phyloP scores from a whole-genome alignment of 2,113 vertebrate genomes.

The Onychorhynchus coronatus region DNA sequence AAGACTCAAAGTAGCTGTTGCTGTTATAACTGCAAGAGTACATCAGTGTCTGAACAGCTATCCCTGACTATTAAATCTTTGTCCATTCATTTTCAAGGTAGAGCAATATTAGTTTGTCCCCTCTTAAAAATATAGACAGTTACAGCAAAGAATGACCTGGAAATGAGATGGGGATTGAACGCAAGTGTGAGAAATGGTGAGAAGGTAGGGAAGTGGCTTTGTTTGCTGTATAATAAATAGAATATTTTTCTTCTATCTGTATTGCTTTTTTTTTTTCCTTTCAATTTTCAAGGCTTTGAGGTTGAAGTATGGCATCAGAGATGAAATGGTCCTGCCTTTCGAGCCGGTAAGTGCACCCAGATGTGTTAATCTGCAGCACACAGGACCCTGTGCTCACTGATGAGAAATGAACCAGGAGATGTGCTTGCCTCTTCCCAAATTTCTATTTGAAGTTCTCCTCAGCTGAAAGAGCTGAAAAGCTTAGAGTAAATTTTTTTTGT shows the following conservation, averaged over 20 bases:
- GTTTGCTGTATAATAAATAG: neutral
- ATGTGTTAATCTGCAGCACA: neutral
- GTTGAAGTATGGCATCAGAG: slow-evolving; percentile 90
- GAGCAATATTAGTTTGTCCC: neutral
- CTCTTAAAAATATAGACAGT: neutral
- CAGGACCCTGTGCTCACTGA: neutral
- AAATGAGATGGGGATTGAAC: neutral
- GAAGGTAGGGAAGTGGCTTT: neutral
- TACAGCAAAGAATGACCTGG: neutral
- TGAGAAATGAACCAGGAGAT: neutral
- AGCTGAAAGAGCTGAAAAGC: neutral
- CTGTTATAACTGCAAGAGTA: neutral
- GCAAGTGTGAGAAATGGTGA: neutral
- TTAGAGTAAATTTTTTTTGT: neutral
- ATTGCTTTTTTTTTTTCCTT: neutral
- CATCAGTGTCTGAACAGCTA: neutral
- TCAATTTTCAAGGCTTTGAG: slow-evolving; percentile 81
- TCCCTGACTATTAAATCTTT: neutral
- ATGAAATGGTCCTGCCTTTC: slow-evolving; percentile 95
- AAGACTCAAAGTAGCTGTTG: neutral
- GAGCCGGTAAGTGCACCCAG: slow-evolving; percentile 83
- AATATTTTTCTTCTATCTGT: neutral
- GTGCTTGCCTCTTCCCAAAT: neutral
- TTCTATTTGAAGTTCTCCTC: neutral
- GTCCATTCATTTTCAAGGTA: neutral